Percentiles rank a stretch among this genome's conserved stretches.
Conservation (phyloP, 2,888 invertebrate species). For the Hirudinaria manillensis region DNA sequence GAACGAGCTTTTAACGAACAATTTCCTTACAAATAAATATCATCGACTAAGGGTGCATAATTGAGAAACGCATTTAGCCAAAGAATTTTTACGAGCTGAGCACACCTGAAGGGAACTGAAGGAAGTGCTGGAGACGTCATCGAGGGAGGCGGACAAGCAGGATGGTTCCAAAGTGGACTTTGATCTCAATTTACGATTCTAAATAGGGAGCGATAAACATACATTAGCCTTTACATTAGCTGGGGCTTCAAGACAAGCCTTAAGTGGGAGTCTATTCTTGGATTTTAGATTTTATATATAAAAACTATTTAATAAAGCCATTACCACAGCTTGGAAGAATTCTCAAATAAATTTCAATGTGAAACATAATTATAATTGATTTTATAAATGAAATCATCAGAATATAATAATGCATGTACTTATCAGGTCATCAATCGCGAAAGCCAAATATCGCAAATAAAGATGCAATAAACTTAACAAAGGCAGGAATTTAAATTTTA, state of each 20-base stretch:
- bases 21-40: background rate
- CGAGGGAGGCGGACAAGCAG: background rate
- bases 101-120: constrained; percentile 7
- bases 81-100: background rate
- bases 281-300: too few species aligned
- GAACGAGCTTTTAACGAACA: constrained; percentile 66
- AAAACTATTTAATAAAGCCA: too few species aligned
- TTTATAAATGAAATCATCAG: too few species aligned
- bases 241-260: background rate
- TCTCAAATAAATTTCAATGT: too few species aligned
- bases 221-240: background rate
- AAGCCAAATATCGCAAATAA: too few species aligned
- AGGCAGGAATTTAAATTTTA: too few species aligned
- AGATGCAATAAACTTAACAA: too few species aligned
- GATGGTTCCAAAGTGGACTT: background rate
- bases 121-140: background rate
- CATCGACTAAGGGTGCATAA: constrained; percentile 1
- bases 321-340: too few species aligned
- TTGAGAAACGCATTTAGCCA: background rate
- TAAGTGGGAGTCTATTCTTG: too few species aligned
- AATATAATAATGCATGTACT: too few species aligned
- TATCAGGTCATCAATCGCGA: too few species aligned
- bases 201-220: background rate
- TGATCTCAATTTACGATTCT: constrained; percentile 8
- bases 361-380: too few species aligned